Percentiles rank a stretch among this genome's conserved stretches.
Evolutionary conservation across 30 jellyfish, hydroid and myxozoan genomes (phyloP).

Genomic region (Hydra vulgaris): DNA sequence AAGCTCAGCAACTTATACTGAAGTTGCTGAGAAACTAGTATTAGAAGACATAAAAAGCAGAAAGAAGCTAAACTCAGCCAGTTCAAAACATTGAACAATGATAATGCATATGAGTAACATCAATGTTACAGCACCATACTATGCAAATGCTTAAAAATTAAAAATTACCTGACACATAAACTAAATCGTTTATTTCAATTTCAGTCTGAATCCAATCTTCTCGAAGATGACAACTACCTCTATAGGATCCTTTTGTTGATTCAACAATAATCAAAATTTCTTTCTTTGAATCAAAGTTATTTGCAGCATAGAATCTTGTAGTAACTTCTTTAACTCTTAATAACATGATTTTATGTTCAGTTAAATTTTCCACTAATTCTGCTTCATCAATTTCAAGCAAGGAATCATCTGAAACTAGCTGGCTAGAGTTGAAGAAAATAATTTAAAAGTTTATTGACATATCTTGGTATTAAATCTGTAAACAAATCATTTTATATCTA

Average conservation of each 20-base stretch:
- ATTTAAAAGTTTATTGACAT: too few relatives aligned
- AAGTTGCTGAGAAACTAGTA: too few relatives aligned
- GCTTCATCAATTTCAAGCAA: constrained; percentile 11
- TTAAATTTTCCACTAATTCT: neutral
- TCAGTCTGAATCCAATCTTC: constrained; percentile 75
- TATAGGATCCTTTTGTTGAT: neutral
- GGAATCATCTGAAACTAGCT: constrained; percentile 10
- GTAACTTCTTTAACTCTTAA: constrained; percentile 7
- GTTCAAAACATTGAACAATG: too few relatives aligned
- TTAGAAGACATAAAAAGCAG: too few relatives aligned
- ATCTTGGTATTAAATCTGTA: too few relatives aligned
- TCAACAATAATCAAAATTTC: constrained; percentile 13
- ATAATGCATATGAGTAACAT: too few relatives aligned
- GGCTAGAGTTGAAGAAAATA: neutral
- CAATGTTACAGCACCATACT: too few relatives aligned
- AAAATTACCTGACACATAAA: constrained; percentile 48
- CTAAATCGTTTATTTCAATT: constrained; percentile 54
- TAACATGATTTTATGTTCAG: neutral
- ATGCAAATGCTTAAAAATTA: neutral
- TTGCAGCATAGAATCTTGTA: neutral
- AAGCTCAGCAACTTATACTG: too few relatives aligned
- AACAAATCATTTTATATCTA: too few relatives aligned
- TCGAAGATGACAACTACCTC: constrained; percentile 42
- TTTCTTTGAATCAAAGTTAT: constrained; percentile 1
- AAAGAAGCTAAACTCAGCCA: too few relatives aligned